These are phyloP conservation scores for Amiota communis DNA, from an alignment of 2,888 invertebrate genomes.

Conservation along the genomic window DNA sequence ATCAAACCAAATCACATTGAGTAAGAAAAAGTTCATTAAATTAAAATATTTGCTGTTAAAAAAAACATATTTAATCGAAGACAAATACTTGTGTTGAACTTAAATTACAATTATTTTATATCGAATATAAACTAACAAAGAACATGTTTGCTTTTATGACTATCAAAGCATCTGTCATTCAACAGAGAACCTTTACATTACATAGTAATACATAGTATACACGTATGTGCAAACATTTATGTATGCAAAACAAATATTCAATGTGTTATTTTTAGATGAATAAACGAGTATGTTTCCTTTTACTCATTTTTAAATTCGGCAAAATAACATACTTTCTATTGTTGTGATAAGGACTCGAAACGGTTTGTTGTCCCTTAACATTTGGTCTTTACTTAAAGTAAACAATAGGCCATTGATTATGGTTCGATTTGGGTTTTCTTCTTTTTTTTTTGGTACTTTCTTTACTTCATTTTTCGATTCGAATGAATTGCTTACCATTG, in stretches of 20 bases:
- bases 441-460: conserved; percentile 41
- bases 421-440: conserved; percentile 46
- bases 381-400: conserved; percentile 42
- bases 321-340: too few species aligned
- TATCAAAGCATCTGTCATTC: not conserved
- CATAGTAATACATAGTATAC: too few species aligned
- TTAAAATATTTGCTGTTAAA: not conserved
- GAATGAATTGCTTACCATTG: not conserved
- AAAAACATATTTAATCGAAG: conserved; percentile 1
- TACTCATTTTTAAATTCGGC: too few species aligned
- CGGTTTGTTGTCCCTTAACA: conserved; percentile 7
- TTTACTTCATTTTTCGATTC: not conserved
- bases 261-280: conserved; percentile 28
- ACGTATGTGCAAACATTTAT: not conserved
- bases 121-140: conserved; percentile 13
- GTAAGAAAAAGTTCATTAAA: too few species aligned
- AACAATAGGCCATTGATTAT: conserved; percentile 63
- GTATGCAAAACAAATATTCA: conserved; percentile 5
- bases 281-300: not conserved
- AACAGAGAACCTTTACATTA: not conserved
- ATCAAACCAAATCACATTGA: too few species aligned
- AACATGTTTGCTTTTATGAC: too few species aligned
- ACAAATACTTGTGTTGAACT: not conserved
- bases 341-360: not conserved
- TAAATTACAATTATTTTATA: not conserved